phyloP scores from a whole-genome alignment of 1,140 invertebrate genomes.

The Branchinecta lindahli region DNA sequence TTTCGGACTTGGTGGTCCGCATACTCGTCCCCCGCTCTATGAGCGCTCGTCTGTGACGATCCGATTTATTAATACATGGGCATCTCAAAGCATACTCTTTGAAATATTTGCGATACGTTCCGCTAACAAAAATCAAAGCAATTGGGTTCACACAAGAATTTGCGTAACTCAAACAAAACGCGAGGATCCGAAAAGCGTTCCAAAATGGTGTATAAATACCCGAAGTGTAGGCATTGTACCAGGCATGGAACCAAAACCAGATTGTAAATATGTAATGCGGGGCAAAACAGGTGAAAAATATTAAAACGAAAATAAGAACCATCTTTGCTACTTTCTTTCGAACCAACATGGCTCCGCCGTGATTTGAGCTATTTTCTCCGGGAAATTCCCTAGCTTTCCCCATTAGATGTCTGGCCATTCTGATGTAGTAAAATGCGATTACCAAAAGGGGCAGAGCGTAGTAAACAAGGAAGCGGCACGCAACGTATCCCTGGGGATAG shows the following conservation, averaged over 20 bases:
- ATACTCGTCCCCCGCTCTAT: neutral
- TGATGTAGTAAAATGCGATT: slow-evolving; percentile 66
- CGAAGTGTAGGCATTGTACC: slow-evolving; percentile 23
- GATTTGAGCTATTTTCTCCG: neutral
- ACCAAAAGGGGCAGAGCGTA: slow-evolving; percentile 66
- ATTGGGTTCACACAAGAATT: slow-evolving; percentile 88
- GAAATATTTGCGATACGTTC: slow-evolving; percentile 78
- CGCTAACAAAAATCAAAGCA: slow-evolving; percentile 76
- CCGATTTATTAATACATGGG: neutral
- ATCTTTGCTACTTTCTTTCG: slow-evolving; percentile 78
- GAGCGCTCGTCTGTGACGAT: neutral
- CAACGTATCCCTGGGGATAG: slow-evolving; percentile 40
- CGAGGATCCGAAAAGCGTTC: slow-evolving; percentile 66
- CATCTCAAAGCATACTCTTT: slow-evolving; percentile 33
- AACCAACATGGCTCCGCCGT: too few species aligned
- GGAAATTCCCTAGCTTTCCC: slow-evolving; percentile 60
- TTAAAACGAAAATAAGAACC: slow-evolving; percentile 70
- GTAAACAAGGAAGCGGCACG: slow-evolving; percentile 60
- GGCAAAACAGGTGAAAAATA: slow-evolving; percentile 79
- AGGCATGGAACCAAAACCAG: slow-evolving; percentile 60
- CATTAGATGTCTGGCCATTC: slow-evolving; percentile 72
- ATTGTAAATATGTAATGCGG: slow-evolving; percentile 70
- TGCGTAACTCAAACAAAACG: slow-evolving; percentile 67
- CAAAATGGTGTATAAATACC: slow-evolving; percentile 66
- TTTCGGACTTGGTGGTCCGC: neutral